Percentiles rank a stretch among this genome's conserved stretches.
Conservation (phyloP, 2,113 vertebrate species). For the Asarcornis scutulata region DNA sequence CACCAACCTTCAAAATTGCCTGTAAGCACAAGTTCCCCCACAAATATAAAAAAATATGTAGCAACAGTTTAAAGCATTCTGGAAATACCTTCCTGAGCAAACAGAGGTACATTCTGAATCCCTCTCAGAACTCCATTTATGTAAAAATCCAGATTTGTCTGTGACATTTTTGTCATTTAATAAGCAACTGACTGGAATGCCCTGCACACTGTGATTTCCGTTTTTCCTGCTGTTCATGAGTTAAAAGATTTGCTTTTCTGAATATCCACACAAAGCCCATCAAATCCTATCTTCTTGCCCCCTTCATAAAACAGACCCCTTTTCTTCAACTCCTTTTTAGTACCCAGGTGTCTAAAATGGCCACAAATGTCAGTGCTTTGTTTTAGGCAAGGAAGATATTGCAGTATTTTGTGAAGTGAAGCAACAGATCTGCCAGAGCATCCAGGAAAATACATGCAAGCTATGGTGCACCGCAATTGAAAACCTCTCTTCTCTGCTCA, state of each 20-base stretch:
- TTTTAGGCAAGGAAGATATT: background rate
- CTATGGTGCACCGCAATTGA: background rate
- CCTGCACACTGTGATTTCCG: background rate
- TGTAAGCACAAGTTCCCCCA: background rate
- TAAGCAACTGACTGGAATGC: background rate
- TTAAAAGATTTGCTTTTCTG: background rate
- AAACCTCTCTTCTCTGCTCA: background rate
- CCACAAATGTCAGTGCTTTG: background rate
- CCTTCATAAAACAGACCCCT: background rate
- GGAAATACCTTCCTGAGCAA: background rate
- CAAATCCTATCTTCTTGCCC: background rate
- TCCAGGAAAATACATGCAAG: background rate
- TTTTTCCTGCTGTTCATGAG: background rate
- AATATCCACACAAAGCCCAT: background rate
- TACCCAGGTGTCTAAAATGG: background rate
- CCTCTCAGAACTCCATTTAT: background rate
- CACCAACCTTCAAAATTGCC: background rate
- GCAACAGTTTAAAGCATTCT: background rate
- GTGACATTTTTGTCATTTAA: background rate
- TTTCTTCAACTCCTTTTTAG: background rate
- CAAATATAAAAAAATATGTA: background rate
- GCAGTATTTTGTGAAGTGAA: background rate
- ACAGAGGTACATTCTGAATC: background rate
- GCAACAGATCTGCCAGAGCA: background rate
- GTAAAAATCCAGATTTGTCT: background rate